phyloP scores from a whole-genome alignment of 2,888 invertebrate species.

The Mycogona germanica region DNA sequence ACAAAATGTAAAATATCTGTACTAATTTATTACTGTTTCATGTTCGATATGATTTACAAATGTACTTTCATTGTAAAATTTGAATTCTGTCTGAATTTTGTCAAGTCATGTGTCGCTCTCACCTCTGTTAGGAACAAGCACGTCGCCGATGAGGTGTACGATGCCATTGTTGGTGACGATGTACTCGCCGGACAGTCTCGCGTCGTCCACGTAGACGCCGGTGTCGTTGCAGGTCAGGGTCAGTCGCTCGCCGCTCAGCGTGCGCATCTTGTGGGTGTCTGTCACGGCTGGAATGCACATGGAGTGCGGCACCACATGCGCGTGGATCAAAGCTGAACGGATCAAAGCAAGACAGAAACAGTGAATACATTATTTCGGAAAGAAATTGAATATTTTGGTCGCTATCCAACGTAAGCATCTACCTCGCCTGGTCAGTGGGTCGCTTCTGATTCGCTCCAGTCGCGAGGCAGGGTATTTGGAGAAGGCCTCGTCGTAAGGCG shows the following conservation, averaged over 20 bases:
- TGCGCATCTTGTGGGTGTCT: conserved; percentile 35
- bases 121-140: conserved; percentile 40
- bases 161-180: conserved; percentile 38
- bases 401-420: conserved; percentile 11
- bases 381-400: background rate
- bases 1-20: too few species aligned
- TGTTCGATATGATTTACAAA: background rate
- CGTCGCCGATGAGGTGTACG: conserved; percentile 38
- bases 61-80: background rate
- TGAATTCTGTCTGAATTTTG: background rate
- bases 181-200: conserved; percentile 33
- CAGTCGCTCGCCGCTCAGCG: conserved; percentile 33
- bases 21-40: background rate
- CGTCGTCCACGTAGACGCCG: conserved; percentile 35
- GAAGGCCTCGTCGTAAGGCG: conserved; percentile 40
- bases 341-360: background rate
- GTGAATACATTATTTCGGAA: background rate
- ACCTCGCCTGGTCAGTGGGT: conserved; percentile 34
- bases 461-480: conserved; percentile 35
- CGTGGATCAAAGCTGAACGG: conserved; percentile 37
- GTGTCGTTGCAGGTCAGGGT: conserved; percentile 36
- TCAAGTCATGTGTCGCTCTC: too few species aligned
- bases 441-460: conserved; percentile 35
- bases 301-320: conserved; percentile 38
- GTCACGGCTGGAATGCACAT: conserved; percentile 39